These are phyloP conservation scores for Anseranas semipalmata DNA, from an alignment of 2,113 vertebrate genomes.

Conservation along the genomic window DNA sequence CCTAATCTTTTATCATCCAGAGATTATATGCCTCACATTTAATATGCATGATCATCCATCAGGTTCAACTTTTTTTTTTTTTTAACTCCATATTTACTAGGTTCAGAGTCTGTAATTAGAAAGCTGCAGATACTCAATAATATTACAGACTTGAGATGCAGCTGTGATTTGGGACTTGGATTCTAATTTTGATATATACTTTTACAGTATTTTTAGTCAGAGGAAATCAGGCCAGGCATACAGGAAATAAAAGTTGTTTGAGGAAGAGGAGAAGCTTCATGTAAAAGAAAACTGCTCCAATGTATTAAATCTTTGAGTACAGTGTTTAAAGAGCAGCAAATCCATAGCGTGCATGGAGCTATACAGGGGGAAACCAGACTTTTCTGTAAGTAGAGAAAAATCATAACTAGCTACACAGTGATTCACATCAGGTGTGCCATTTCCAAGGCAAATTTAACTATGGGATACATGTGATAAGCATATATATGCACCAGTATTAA, in stretches of 20 bases:
- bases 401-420: background rate
- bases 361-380: background rate
- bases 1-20: conserved; percentile 4
- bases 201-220: background rate
- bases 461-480: background rate
- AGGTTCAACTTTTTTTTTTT: background rate
- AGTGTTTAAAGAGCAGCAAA: background rate
- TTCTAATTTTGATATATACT: background rate
- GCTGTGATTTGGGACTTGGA: background rate
- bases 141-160: background rate
- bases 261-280: background rate
- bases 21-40: conserved; percentile 10
- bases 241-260: background rate
- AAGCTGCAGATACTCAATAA: background rate
- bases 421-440: background rate
- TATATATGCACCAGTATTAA: background rate
- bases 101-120: conserved; percentile 15
- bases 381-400: background rate
- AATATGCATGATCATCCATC: background rate
- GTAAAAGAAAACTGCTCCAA: background rate
- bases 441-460: conserved; percentile 29
- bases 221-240: background rate
- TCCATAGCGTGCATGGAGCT: background rate
- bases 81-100: background rate
- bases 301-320: background rate